These are phyloP conservation scores for Oxycera nigricornis DNA, from an alignment of 2,888 invertebrate species.

Conservation along the genomic window DNA sequence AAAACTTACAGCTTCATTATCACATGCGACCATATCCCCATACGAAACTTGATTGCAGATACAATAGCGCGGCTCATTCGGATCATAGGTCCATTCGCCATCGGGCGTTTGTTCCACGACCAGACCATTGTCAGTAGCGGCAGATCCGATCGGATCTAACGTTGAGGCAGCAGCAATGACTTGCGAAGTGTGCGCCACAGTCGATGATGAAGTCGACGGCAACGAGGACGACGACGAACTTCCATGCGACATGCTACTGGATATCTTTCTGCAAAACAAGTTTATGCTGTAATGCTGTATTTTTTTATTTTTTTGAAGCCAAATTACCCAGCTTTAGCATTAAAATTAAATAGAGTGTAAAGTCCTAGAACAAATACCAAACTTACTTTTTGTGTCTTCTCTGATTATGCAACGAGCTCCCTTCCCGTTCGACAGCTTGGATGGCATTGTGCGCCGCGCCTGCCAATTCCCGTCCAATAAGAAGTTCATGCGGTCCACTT, in stretches of 20 bases:
- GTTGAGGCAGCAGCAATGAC: conserved; percentile 48
- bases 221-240: conserved; percentile 51
- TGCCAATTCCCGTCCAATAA: conserved; percentile 74
- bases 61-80: conserved; percentile 95
- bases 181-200: conserved; percentile 56
- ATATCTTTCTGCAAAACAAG: conserved; percentile 55
- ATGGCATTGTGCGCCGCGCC: conserved; percentile 77
- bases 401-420: conserved; percentile 65
- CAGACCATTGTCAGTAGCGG: conserved; percentile 56
- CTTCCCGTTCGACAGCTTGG: conserved; percentile 70
- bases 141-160: conserved; percentile 47
- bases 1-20: conserved; percentile 88
- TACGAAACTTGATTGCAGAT: conserved; percentile 97
- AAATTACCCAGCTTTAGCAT: no score
- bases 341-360: no score
- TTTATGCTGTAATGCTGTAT: not conserved
- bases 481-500: conserved; percentile 69
- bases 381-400: conserved; percentile 70
- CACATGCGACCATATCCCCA: conserved; percentile 99
- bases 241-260: conserved; percentile 45
- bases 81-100: conserved; percentile 92
- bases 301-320: no score
- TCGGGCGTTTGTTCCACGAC: conserved; percentile 64
- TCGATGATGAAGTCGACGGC: conserved; percentile 56
- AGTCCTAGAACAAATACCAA: not conserved